Percentiles rank a stretch among this genome's conserved stretches.
Evolutionary conservation across 2,888 invertebrate species (phyloP).

Genomic region (Mythimna vitellina): DNA sequence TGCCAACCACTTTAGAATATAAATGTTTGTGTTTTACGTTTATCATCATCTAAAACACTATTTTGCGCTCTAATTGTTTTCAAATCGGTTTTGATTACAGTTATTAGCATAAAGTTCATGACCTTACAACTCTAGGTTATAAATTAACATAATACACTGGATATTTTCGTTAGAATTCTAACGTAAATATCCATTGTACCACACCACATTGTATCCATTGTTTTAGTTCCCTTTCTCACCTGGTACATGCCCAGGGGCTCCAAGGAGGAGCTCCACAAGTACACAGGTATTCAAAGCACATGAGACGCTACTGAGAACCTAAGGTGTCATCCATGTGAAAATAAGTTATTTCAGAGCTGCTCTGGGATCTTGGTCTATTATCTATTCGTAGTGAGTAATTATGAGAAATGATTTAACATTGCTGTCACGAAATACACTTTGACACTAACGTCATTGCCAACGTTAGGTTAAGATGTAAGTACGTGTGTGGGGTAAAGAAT

Average conservation of each 20-base stretch:
- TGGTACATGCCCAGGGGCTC: no score
- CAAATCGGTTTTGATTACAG: not conserved
- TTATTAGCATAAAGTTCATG: not conserved
- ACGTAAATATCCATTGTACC: not conserved
- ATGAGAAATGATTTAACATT: slow-evolving; percentile 15
- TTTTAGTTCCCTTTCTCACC: no score
- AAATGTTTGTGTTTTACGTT: not conserved
- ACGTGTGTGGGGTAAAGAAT: slow-evolving; percentile 32
- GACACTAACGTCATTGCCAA: slow-evolving; percentile 50
- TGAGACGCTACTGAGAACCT: no score
- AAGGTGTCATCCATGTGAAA: no score
- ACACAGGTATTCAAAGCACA: no score
- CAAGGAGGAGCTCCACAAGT: no score
- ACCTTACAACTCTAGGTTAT: not conserved
- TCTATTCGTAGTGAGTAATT: slow-evolving; percentile 14
- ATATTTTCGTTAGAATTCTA: no score
- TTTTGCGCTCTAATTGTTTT: not conserved
- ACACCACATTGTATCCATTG: no score
- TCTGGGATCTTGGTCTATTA: no score
- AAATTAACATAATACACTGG: not conserved
- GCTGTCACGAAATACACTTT: slow-evolving; percentile 45
- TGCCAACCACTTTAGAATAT: not conserved
- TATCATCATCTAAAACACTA: not conserved
- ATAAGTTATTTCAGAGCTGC: no score
- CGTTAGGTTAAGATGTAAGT: slow-evolving; percentile 10